Base-by-base conservation (phyloP, 2,113 vertebrate species). In the Geococcyx californianus region DNA sequence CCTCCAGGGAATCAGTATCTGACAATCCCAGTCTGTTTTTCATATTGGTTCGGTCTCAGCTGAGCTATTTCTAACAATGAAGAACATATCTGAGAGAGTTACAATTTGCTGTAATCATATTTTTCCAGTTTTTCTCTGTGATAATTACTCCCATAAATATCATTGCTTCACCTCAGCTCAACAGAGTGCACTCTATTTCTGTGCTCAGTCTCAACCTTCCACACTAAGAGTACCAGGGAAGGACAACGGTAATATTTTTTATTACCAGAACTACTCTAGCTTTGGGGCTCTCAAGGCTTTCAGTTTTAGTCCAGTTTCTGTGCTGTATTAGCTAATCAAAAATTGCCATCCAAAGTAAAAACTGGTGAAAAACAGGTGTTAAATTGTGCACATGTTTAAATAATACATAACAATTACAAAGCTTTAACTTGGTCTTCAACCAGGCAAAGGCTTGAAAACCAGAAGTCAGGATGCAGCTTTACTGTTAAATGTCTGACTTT, bases 121-220 rank as follows among this genome's bases (percentile, higher is more conserved):
- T 96, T 97, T 94, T 84, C 93, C 82, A 89, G 94, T 92, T 81
- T 95, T 95, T 95, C 67, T 94, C 79, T 87, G 95, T 87, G 74
- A 94, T 95, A 75, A 92, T 97, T 97, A 86, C 93, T 97, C 91
- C 92, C 81, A 84, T 93, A 93, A 84, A 91, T 95, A 96, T 95
- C 86, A 31, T 87, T 72, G 83, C 85, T 95, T 97, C 88, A 94
- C 94, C 96, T 91, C 93, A 85, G 87, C 84, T 91, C 94, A 79
- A 92, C 36, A 91, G 60, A 80, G 81, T 55, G 44, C 75, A 85
- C 77, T 91, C 74, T 89, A 3, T 73, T 73, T 93, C 90, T 91
- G 66, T 14, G 51, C 59, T 90, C 44, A 84, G 38, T 24, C 62
- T 58, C 79, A 67, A 42, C 75, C 69, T 69, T 84, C 56, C 1